A percentile compares a stretch with the other conserved stretches of the same genome.
phyloP scores from a whole-genome alignment of 2,888 invertebrate species.

The Drosophila prolongata region DNA sequence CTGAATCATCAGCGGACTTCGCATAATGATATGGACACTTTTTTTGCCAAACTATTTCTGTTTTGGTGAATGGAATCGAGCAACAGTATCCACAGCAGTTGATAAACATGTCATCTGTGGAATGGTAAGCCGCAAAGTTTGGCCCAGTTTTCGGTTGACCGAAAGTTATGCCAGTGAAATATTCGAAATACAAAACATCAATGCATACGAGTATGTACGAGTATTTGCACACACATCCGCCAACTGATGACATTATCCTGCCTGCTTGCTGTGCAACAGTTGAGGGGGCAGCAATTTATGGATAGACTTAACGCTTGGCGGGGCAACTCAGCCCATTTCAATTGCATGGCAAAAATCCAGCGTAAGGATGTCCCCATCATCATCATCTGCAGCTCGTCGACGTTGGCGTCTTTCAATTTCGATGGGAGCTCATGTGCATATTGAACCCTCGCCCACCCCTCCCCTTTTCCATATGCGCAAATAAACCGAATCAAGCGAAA shows the following conservation, averaged over 20 bases:
- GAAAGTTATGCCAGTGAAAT: constrained; percentile 38
- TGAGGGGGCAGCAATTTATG: constrained; percentile 56
- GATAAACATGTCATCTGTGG: constrained; percentile 41
- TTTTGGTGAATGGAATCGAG: constrained; percentile 28
- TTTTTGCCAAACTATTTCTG: background rate
- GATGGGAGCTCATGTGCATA: constrained; percentile 45
- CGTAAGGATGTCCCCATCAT: constrained; percentile 60
- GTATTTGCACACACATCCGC: constrained; percentile 10
- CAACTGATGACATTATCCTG: constrained; percentile 38
- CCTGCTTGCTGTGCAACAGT: constrained; percentile 39
- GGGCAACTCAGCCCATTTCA: constrained; percentile 43
- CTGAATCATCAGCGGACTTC: constrained; percentile 14
- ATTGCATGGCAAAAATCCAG: constrained; percentile 46
- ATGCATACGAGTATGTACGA: background rate
- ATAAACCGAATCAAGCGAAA: constrained; percentile 78
- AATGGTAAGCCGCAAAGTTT: constrained; percentile 32
- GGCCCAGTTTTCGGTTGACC: constrained; percentile 47
- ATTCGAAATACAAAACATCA: constrained; percentile 31
- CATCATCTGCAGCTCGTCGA: constrained; percentile 7
- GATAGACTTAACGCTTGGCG: constrained; percentile 52
- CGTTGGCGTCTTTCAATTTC: constrained; percentile 66
- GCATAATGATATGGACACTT: constrained; percentile 17
- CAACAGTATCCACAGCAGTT: constrained; percentile 34
- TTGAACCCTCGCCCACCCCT: constrained; percentile 9
- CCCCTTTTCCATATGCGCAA: constrained; percentile 60